Conservation (phyloP, 2,113 vertebrate species). For the Toxotes chatareus region DNA sequence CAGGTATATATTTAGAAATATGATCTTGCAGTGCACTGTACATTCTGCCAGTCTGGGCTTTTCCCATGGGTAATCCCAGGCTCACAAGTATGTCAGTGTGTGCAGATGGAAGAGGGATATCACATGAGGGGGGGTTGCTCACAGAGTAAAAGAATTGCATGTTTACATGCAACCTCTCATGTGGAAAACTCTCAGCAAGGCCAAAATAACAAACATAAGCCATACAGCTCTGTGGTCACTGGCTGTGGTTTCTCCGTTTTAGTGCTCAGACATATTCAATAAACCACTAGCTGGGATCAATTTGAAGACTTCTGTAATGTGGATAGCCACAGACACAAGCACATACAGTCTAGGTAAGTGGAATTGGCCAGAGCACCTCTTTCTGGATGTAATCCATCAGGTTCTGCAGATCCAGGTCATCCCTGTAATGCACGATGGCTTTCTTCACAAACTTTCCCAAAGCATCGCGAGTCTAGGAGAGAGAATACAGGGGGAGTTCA, state of each 20-base stretch:
- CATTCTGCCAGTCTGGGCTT: conserved; percentile 59
- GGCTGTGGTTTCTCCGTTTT: conserved; percentile 17
- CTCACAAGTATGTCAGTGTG: conserved; percentile 45
- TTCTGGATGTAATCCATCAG: conserved; percentile 87
- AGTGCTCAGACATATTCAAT: conserved; percentile 19
- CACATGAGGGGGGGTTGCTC: conserved; percentile 40
- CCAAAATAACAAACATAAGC: conserved; percentile 11
- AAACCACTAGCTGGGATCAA: conserved; percentile 34
- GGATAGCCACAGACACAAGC: background rate
- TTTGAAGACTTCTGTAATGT: conserved; percentile 6
- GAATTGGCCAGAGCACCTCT: conserved; percentile 74
- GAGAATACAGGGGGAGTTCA: background rate
- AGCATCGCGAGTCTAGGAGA: conserved; percentile 75
- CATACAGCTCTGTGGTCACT: background rate
- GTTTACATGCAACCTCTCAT: conserved; percentile 22
- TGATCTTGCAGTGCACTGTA: conserved; percentile 4
- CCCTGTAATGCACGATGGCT: conserved; percentile 85
- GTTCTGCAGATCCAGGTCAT: conserved; percentile 87
- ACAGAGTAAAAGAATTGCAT: conserved; percentile 44
- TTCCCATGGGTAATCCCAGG: conserved; percentile 46
- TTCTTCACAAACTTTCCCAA: conserved; percentile 84
- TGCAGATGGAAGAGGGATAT: conserved; percentile 58
- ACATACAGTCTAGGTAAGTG: conserved; percentile 2
- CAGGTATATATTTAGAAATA: conserved; percentile 60
- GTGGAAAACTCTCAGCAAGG: conserved; percentile 46